A percentile compares a stretch with the other conserved stretches of the same genome.
Conservation (phyloP, 2,888 invertebrate genomes). For the Rhodophaea formosa region DNA sequence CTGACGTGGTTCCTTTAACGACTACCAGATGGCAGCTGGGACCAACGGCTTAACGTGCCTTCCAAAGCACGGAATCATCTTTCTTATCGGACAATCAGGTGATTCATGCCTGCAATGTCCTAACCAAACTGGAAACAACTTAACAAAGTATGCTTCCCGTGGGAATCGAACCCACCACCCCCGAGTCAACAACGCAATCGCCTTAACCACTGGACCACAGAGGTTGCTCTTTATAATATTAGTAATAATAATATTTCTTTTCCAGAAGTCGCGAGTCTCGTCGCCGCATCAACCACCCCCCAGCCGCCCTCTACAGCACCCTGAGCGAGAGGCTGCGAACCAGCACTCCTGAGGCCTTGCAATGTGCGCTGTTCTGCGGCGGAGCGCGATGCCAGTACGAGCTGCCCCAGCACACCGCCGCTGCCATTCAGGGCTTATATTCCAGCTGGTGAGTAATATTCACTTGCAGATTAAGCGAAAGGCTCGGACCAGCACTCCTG, state of each 20-base stretch:
- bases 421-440: slow-evolving; percentile 89
- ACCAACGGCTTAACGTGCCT: too few relatives aligned
- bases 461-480: too few relatives aligned
- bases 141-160: too few relatives aligned
- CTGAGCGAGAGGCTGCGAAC: slow-evolving; percentile 80
- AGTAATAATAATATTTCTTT: not conserved
- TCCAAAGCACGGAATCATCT: too few relatives aligned
- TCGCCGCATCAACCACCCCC: slow-evolving; percentile 65
- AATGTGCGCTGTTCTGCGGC: slow-evolving; percentile 92
- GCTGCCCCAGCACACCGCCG: slow-evolving; percentile 81
- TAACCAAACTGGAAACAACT: too few relatives aligned
- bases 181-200: not conserved
- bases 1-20: too few relatives aligned
- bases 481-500: slow-evolving; percentile 81
- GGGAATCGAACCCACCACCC: too few relatives aligned
- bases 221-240: not conserved
- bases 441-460: slow-evolving; percentile 91
- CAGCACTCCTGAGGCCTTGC: slow-evolving; percentile 85
- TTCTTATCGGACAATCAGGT: too few relatives aligned
- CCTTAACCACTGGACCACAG: not conserved
- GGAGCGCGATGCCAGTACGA: slow-evolving; percentile 92
- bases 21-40: too few relatives aligned
- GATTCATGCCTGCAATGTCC: too few relatives aligned
- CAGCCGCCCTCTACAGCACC: slow-evolving; percentile 64
- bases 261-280: slow-evolving; percentile 64